Percentiles rank a stretch among this genome's conserved stretches.
Evolutionary conservation across 2,113 vertebrate genomes (phyloP).

Genomic region (Ochotona princeps): DNA sequence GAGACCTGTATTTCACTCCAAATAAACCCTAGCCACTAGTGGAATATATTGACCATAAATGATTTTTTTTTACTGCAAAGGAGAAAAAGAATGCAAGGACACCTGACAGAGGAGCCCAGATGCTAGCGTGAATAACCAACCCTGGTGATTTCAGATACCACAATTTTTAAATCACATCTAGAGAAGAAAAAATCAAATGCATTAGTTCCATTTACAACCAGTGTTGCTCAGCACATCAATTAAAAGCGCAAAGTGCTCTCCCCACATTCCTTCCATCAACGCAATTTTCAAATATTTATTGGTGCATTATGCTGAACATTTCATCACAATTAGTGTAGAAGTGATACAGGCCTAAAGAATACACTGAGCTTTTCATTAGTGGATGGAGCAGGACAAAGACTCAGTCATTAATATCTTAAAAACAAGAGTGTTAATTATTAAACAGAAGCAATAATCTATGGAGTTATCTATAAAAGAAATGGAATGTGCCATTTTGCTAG

Average conservation of each 20-base stretch:
- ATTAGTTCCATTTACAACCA: slow-evolving; percentile 76
- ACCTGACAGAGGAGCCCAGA: neutral
- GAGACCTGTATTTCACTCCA: neutral
- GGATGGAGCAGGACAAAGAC: slow-evolving; percentile 53
- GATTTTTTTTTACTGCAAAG: slow-evolving; percentile 19
- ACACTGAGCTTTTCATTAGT: slow-evolving; percentile 74
- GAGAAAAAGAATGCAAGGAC: neutral
- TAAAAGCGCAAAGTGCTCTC: slow-evolving; percentile 77
- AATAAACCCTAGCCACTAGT: neutral
- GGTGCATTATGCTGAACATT: slow-evolving; percentile 73
- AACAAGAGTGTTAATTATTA: slow-evolving; percentile 77
- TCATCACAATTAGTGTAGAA: slow-evolving; percentile 75
- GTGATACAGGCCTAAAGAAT: slow-evolving; percentile 51
- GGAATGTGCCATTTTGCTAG: slow-evolving; percentile 67
- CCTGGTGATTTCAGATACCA: slow-evolving; percentile 49
- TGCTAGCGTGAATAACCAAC: neutral
- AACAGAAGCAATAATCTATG: slow-evolving; percentile 68
- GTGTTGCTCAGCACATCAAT: slow-evolving; percentile 65
- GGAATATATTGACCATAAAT: slow-evolving; percentile 24
- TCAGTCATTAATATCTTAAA: slow-evolving; percentile 77
- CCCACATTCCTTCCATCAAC: slow-evolving; percentile 58
- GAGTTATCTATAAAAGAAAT: slow-evolving; percentile 71
- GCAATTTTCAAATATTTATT: slow-evolving; percentile 81
- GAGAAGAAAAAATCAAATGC: slow-evolving; percentile 57
- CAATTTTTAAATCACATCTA: slow-evolving; percentile 65